A percentile compares a stretch with the other conserved stretches of the same genome.
Evolutionary conservation across 2,888 invertebrate species (phyloP).

Genomic region (Paralinhomoeus sp.): DNA sequence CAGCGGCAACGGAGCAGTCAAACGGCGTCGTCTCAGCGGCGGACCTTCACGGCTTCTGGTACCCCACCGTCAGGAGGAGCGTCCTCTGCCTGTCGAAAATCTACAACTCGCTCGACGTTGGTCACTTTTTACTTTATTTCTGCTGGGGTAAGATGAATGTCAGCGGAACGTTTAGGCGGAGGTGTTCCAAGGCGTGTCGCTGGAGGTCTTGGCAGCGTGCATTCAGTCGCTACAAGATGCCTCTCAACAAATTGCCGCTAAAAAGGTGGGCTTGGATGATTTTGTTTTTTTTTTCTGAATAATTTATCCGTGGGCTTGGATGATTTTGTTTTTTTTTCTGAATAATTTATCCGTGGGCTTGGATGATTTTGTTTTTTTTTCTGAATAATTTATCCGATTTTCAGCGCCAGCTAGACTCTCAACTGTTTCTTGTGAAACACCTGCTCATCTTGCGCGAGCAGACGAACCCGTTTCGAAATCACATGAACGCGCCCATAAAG

Average conservation of each 20-base stretch:
- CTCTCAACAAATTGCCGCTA: slow-evolving; percentile 48
- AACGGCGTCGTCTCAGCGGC: slow-evolving; percentile 48
- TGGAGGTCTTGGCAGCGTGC: slow-evolving; percentile 76
- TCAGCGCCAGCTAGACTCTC: slow-evolving; percentile 60
- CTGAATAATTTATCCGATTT: neutral
- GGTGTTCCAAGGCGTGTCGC: slow-evolving; percentile 86
- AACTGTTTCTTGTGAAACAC: slow-evolving; percentile 92
- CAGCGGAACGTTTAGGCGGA: slow-evolving; percentile 39
- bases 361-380: neutral
- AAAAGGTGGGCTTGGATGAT: slow-evolving; percentile 34
- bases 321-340: neutral
- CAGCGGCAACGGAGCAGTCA: no score
- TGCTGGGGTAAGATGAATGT: neutral
- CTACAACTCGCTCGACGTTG: slow-evolving; percentile 59
- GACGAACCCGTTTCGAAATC: slow-evolving; percentile 83
- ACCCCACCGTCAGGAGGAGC: slow-evolving; percentile 82
- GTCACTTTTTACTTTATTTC: slow-evolving; percentile 4
- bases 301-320: neutral
- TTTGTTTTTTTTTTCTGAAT: no score
- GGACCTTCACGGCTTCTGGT: slow-evolving; percentile 98
- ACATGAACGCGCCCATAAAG: slow-evolving; percentile 47
- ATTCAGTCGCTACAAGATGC: slow-evolving; percentile 67
- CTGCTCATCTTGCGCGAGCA: slow-evolving; percentile 83
- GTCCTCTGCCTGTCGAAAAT: slow-evolving; percentile 76
- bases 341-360: no score